phyloP scores from a whole-genome alignment of 2,888 invertebrate genomes.

The Xestia sexstrigata region DNA sequence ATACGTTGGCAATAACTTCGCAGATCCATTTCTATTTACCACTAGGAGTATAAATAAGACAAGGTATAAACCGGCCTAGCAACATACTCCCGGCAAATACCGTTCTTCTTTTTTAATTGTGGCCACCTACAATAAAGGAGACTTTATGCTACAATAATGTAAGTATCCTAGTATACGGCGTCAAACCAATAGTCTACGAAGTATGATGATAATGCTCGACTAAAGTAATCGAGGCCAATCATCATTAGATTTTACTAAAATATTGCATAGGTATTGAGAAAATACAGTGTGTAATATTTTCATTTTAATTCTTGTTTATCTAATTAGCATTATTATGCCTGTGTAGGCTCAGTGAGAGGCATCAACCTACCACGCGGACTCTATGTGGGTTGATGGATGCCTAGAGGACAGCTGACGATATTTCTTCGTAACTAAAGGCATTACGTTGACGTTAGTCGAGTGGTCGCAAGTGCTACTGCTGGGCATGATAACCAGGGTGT shows the following conservation, averaged over 20 bases:
- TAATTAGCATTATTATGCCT: no score
- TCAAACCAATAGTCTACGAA: neutral
- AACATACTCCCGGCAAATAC: no score
- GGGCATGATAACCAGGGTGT: no score
- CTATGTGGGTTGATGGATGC: no score
- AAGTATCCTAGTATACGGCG: no score
- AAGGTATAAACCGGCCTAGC: neutral
- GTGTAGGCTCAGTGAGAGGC: neutral
- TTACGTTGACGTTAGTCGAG: no score
- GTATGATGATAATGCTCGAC: neutral
- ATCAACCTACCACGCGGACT: neutral
- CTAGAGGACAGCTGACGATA: neutral
- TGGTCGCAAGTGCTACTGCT: no score
- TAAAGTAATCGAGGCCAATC: no score
- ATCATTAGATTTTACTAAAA: neutral
- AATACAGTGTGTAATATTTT: neutral
- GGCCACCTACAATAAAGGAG: no score
- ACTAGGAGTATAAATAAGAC: slow-evolving; percentile 25
- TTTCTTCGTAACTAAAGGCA: neutral
- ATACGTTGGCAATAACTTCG: slow-evolving; percentile 72
- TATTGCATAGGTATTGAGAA: no score
- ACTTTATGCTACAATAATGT: no score
- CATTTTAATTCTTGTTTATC: neutral
- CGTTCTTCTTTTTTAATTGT: no score
- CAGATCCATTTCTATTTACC: slow-evolving; percentile 59